These are phyloP conservation scores for Linurgus olivaceus DNA, from an alignment of 2,797 vertebrate genomes.

Conservation along the genomic window DNA sequence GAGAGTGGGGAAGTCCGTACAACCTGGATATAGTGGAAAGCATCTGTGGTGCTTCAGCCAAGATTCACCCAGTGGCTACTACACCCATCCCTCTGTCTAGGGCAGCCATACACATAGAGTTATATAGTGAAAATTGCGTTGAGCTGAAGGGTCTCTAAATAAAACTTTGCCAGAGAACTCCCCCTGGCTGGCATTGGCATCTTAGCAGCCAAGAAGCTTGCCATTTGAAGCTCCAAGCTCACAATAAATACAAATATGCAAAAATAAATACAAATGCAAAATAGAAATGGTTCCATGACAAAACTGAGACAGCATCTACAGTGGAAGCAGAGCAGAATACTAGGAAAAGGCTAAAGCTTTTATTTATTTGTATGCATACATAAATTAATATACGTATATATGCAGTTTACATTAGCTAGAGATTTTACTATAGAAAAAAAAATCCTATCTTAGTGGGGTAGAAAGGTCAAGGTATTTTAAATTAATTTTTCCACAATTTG, in stretches of 20 bases:
- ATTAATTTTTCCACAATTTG: slow-evolving; percentile 37
- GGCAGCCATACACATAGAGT: not conserved
- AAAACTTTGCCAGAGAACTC: not conserved
- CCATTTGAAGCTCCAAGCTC: not conserved
- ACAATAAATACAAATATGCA: not conserved
- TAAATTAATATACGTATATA: rapidly evolving
- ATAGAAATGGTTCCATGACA: not conserved
- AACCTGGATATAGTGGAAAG: not conserved
- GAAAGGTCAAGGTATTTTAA: slow-evolving; percentile 39
- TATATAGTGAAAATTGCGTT: not conserved
- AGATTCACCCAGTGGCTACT: not conserved
- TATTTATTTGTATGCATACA: not conserved
- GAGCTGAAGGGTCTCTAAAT: not conserved
- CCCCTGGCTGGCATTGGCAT: rapidly evolving
- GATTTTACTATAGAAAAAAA: not conserved
- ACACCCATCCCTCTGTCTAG: not conserved
- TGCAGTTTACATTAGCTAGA: not conserved
- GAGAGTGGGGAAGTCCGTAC: not conserved
- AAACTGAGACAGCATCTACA: not conserved
- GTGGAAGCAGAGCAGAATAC: not conserved
- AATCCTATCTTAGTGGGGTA: not conserved
- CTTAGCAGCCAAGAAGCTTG: not conserved
- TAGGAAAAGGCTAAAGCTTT: not conserved
- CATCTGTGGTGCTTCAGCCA: not conserved
- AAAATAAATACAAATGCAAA: not conserved